These are phyloP conservation scores for Hydropotes inermis DNA, from an alignment of 2,113 vertebrate genomes.

Conservation along the genomic window DNA sequence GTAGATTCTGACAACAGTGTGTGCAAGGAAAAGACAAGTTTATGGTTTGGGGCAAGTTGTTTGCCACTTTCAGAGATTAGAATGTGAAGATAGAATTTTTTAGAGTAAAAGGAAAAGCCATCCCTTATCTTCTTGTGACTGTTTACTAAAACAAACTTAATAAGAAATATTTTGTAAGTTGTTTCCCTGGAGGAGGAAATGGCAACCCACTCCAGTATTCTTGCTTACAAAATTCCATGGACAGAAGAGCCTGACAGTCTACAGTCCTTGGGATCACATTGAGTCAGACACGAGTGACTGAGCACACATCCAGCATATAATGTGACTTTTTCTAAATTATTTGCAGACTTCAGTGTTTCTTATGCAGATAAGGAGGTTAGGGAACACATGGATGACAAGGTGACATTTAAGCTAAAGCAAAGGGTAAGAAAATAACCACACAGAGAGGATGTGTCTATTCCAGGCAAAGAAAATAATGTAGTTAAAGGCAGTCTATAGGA, in stretches of 20 bases:
- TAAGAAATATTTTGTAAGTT: neutral
- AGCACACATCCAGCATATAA: neutral
- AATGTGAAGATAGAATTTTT: constrained; percentile 2
- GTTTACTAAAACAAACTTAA: neutral
- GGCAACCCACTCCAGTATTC: neutral
- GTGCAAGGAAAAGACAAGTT: neutral
- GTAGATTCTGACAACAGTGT: neutral
- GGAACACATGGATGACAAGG: neutral
- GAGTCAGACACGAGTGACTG: neutral
- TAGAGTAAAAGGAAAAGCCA: neutral
- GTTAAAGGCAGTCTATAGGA: neutral
- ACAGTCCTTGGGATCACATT: neutral
- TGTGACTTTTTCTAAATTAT: constrained; percentile 22
- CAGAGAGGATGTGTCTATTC: neutral
- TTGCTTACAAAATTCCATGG: neutral
- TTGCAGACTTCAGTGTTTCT: neutral
- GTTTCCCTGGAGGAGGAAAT: neutral
- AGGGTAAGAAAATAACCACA: neutral
- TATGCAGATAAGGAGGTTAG: neutral
- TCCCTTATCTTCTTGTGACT: neutral
- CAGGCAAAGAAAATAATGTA: neutral
- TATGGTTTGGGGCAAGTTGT: constrained; percentile 1
- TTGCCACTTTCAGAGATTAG: neutral
- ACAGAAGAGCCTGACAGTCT: neutral
- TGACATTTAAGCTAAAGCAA: constrained; percentile 29